Evolutionary conservation across 92 coral and sea anemone genomes (phyloP).

Genomic region (Virgularia gustaviana): DNA sequence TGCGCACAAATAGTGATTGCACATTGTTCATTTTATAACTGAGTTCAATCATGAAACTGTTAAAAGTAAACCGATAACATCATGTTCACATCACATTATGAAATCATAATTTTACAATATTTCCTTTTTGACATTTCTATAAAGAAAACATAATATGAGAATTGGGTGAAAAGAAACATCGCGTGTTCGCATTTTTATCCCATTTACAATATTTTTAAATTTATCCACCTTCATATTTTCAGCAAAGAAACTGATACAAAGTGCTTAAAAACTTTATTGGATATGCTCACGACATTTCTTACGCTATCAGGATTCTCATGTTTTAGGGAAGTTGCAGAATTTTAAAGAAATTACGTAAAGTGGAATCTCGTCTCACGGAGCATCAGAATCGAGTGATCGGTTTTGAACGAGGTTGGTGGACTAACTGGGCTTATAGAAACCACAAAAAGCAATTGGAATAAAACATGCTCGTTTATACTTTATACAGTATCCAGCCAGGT

Average conservation of each 20-base stretch:
- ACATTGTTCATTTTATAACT: not conserved
- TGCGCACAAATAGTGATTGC: not conserved
- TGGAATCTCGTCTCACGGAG: constrained; percentile 69
- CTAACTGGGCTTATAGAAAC: not conserved
- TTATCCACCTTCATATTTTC: too few relatives aligned
- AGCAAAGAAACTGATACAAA: too few relatives aligned
- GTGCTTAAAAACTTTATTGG: too few relatives aligned
- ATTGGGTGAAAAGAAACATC: too few relatives aligned
- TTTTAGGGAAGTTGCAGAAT: constrained; percentile 89
- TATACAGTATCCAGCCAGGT: constrained; percentile 13
- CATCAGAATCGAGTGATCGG: constrained; percentile 93
- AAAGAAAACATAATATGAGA: too few relatives aligned
- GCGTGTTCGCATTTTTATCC: too few relatives aligned
- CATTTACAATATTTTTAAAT: too few relatives aligned
- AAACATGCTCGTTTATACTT: not conserved
- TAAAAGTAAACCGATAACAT: not conserved
- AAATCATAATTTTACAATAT: too few relatives aligned
- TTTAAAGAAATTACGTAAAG: constrained; percentile 77
- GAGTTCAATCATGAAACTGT: not conserved
- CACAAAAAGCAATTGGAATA: not conserved
- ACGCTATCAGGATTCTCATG: not conserved
- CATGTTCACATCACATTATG: too few relatives aligned
- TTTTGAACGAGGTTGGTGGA: constrained; percentile 66
- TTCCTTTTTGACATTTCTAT: too few relatives aligned
- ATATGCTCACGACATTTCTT: too few relatives aligned